phyloP scores from a whole-genome alignment of 2,888 invertebrate genomes.

The Hirtodrosophila alboralis region DNA sequence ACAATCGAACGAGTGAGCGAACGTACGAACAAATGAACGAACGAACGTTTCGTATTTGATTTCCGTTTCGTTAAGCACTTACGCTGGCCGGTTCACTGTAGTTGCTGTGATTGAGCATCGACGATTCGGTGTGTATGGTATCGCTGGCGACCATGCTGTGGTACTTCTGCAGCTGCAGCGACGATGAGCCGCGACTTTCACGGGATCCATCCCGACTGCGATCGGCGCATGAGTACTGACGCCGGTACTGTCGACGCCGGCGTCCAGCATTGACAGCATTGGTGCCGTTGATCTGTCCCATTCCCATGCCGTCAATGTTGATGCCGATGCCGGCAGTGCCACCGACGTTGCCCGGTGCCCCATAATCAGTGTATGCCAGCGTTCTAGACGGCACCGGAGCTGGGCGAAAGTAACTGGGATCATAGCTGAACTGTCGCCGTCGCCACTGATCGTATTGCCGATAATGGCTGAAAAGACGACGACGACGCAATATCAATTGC shows the following conservation, averaged over 20 bases:
- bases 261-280: slow-evolving; percentile 71
- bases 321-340: slow-evolving; percentile 45
- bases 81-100: slow-evolving; percentile 81
- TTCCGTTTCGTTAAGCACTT: slow-evolving; percentile 60
- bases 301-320: slow-evolving; percentile 22
- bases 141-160: slow-evolving; percentile 78
- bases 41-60: slow-evolving; percentile 12
- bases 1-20: slow-evolving; percentile 15
- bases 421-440: slow-evolving; percentile 83
- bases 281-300: slow-evolving; percentile 14
- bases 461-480: slow-evolving; percentile 83
- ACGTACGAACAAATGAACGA: slow-evolving; percentile 25
- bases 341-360: slow-evolving; percentile 36
- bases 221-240: slow-evolving; percentile 83
- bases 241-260: slow-evolving; percentile 82
- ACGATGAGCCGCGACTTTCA: slow-evolving; percentile 82
- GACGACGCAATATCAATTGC: slow-evolving; percentile 81
- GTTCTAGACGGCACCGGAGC: slow-evolving; percentile 70
- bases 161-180: slow-evolving; percentile 63
- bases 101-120: slow-evolving; percentile 73
- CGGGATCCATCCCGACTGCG: slow-evolving; percentile 82
- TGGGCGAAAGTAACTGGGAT: slow-evolving; percentile 82
- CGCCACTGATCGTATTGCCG: slow-evolving; percentile 84
- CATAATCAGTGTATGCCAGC: slow-evolving; percentile 67
- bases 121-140: slow-evolving; percentile 76